These are phyloP conservation scores for Lathronympha strigana DNA, from an alignment of 2,888 invertebrate genomes.

Conservation along the genomic window DNA sequence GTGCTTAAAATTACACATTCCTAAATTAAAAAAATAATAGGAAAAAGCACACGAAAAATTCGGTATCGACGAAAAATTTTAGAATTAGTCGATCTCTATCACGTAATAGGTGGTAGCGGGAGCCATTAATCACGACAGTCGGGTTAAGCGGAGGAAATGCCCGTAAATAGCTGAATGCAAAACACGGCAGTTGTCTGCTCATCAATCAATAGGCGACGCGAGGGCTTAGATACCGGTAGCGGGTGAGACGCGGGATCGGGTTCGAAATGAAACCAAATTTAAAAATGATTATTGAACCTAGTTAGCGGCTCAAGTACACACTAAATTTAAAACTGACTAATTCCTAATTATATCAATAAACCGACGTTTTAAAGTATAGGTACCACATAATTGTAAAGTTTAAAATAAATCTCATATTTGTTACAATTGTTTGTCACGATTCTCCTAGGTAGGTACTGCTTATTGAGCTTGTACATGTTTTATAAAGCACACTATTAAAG, in stretches of 20 bases:
- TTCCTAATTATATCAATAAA: too few species aligned
- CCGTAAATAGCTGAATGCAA: slow-evolving; percentile 83
- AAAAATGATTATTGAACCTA: neutral
- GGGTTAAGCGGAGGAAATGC: slow-evolving; percentile 81
- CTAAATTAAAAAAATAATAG: neutral
- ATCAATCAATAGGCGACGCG: slow-evolving; percentile 72
- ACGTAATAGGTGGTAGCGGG: slow-evolving; percentile 49
- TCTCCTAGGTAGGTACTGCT: too few species aligned
- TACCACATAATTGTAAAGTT: too few species aligned
- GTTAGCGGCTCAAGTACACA: too few species aligned
- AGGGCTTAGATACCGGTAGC: slow-evolving; percentile 40
- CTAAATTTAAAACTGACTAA: too few species aligned
- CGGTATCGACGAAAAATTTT: slow-evolving; percentile 27
- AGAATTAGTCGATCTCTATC: slow-evolving; percentile 34
- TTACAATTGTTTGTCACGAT: too few species aligned
- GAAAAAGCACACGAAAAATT: neutral
- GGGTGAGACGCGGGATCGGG: slow-evolving; percentile 24
- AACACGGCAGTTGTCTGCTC: slow-evolving; percentile 80
- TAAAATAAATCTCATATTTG: too few species aligned
- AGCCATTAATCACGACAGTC: slow-evolving; percentile 79
- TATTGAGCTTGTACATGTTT: too few species aligned
- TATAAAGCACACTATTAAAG: too few species aligned
- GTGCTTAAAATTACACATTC: neutral
- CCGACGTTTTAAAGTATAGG: too few species aligned
- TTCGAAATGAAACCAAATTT: slow-evolving; percentile 15